phyloP scores from a whole-genome alignment of 1,140 invertebrate genomes.

The Zaprionus capensis region DNA sequence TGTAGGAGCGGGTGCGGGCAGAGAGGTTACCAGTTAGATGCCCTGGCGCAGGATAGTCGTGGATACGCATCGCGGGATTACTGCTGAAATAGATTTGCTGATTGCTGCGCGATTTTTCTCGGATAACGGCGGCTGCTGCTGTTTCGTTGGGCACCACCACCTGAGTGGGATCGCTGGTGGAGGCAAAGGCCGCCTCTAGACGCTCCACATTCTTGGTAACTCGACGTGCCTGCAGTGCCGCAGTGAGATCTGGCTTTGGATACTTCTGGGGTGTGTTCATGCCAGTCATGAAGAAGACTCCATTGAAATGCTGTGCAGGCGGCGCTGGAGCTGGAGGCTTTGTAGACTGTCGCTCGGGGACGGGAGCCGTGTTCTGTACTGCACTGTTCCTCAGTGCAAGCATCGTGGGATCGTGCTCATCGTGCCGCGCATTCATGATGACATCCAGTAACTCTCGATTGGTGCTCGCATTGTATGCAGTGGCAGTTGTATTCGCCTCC shows the following conservation, averaged over 20 bases:
- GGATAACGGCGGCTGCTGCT: slow-evolving; percentile 85
- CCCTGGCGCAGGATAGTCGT: slow-evolving; percentile 47
- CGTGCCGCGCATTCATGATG: slow-evolving; percentile 85
- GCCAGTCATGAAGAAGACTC: slow-evolving; percentile 83
- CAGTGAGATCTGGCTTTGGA: slow-evolving; percentile 85
- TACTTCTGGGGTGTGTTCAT: slow-evolving; percentile 83
- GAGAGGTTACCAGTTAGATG: slow-evolving; percentile 38
- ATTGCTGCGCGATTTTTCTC: slow-evolving; percentile 85
- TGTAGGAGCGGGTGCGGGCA: slow-evolving; percentile 71
- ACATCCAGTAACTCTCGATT: slow-evolving; percentile 86
- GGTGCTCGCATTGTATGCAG: slow-evolving; percentile 84
- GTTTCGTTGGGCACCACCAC: slow-evolving; percentile 86
- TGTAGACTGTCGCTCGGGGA: slow-evolving; percentile 29
- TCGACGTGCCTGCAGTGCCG: slow-evolving; percentile 85
- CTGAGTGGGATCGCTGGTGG: slow-evolving; percentile 86
- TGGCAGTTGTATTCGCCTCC: slow-evolving; percentile 84
- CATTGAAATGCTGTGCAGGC: slow-evolving; percentile 85
- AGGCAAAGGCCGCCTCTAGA: slow-evolving; percentile 87
- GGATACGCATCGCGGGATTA: slow-evolving; percentile 83
- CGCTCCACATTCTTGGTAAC: slow-evolving; percentile 91
- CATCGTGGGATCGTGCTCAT: slow-evolving; percentile 83
- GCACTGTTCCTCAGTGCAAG: slow-evolving; percentile 80
- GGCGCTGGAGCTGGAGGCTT: slow-evolving; percentile 55
- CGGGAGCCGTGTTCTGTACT: slow-evolving; percentile 31
- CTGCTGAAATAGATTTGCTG: slow-evolving; percentile 83